Evolutionary conservation across 2,797 vertebrate species (phyloP), one percentile per base, ranked within the genome.

Genomic region (Pangasius mekongensis): DNA sequence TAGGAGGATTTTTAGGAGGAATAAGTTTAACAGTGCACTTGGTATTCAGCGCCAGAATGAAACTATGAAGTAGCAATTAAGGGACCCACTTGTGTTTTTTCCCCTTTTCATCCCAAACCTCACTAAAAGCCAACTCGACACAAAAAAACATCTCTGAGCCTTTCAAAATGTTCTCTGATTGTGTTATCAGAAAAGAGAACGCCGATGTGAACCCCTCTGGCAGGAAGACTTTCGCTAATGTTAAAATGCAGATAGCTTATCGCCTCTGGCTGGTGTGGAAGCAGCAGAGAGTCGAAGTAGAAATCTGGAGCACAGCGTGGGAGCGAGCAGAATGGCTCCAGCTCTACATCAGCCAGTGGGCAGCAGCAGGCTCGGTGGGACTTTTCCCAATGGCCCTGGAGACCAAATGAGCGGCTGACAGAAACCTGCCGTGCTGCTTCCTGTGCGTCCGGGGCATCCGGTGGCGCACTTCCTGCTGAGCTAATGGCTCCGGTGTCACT

Each of bases 401-500:
- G 85, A 87, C 77, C 58, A 85, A 49, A 77, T 11, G 66, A 85
- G 83, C 85, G 83, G 90, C 80, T 92, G 92, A 93, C 89, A 89
- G 92, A 93, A 74, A 83, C 90, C 89, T 60, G 83, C 90, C 49
- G 90, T 88, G 87, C 56, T 85, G 90, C 93, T 93, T 93, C 92
- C 92, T 92, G 86, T 88, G 82, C 16, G 83, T 81, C 56, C 82
- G 49, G 85, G 87, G 80, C 27, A 67, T 80, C 74, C 83, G 58
- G 78, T 47, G 33, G 88, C 84, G 87, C 77, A 39, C 85, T 91
- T 92, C 92, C 91, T 91, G 91, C 86, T 62, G 92, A 85, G 89
- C 89, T 92, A 91, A 93, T 92, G 92, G 92, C 89, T 87, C 92
- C 91, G 43, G 89, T 91, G 93, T 93, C 92, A 93, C 91, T 93